Percentiles rank a stretch among this genome's conserved stretches.
Evolutionary conservation across 2,888 invertebrate genomes (phyloP).

Genomic region (Hydrotaea diabolus): DNA sequence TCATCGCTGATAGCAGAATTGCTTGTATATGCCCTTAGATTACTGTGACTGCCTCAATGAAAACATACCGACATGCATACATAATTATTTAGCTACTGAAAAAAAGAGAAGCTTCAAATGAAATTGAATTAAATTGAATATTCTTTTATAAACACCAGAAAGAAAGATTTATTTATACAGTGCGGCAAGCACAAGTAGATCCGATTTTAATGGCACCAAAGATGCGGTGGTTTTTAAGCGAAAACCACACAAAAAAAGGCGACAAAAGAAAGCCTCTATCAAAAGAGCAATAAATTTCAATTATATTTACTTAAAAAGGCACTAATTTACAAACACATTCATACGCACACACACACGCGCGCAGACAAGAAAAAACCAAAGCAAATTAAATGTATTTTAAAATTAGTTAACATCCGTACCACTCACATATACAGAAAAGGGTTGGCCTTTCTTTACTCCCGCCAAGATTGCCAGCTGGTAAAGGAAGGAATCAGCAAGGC

Average conservation of each 20-base stretch:
- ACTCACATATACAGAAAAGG: neutral
- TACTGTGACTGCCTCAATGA: too few relatives aligned
- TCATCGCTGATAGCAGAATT: too few relatives aligned
- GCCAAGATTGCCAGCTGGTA: too few relatives aligned
- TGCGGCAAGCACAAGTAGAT: neutral
- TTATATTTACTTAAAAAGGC: slow-evolving; percentile 50
- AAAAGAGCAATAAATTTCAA: slow-evolving; percentile 66
- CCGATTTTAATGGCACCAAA: slow-evolving; percentile 45
- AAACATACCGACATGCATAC: too few relatives aligned
- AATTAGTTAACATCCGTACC: neutral
- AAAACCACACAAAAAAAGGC: neutral
- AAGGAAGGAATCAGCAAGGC: too few relatives aligned
- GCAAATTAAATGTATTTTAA: slow-evolving; percentile 16
- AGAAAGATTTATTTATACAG: slow-evolving; percentile 48
- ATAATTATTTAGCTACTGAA: slow-evolving; percentile 41
- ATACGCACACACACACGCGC: neutral
- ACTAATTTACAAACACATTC: slow-evolving; percentile 31
- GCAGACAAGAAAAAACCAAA: neutral
- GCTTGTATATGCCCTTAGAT: too few relatives aligned
- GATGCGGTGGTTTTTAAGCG: slow-evolving; percentile 45
- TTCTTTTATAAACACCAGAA: slow-evolving; percentile 56
- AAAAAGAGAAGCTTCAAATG: neutral
- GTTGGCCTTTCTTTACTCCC: neutral
- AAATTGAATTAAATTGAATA: slow-evolving; percentile 63
- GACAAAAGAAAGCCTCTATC: slow-evolving; percentile 40